phyloP scores from a whole-genome alignment of 2,113 vertebrate genomes.

The Thunnus maccoyii region DNA sequence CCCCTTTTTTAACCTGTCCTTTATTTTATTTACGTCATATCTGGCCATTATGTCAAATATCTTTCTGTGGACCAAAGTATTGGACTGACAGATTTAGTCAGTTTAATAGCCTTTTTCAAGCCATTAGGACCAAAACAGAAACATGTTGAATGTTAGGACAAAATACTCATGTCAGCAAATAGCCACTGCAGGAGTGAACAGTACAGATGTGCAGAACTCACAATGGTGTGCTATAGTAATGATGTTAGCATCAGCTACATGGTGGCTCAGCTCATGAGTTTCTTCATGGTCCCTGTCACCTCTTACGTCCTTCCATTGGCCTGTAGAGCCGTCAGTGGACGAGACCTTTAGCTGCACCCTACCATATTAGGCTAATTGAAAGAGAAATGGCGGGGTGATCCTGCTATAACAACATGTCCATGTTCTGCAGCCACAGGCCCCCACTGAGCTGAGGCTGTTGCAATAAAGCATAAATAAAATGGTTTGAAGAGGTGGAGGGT shows the following conservation, averaged over 20 bases:
- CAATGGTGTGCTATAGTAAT: background rate
- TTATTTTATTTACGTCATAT: no score
- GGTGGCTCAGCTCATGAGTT: slow-evolving; percentile 56
- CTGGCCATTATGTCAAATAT: background rate
- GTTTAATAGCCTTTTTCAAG: no score
- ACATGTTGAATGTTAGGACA: no score
- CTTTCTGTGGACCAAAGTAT: background rate
- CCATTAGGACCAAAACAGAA: background rate
- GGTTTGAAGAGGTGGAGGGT: slow-evolving; percentile 57
- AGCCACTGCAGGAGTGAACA: background rate
- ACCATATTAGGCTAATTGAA: slow-evolving; percentile 80
- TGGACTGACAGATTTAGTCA: background rate
- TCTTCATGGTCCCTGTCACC: slow-evolving; percentile 30
- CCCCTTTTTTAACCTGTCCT: no score
- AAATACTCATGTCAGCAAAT: background rate
- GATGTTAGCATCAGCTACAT: background rate
- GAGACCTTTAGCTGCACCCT: slow-evolving; percentile 37
- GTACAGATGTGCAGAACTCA: background rate
- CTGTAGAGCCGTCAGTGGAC: slow-evolving; percentile 8
- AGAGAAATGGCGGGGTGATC: slow-evolving; percentile 72
- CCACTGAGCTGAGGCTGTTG: slow-evolving; percentile 56
- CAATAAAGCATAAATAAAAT: slow-evolving; percentile 81
- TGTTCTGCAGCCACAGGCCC: slow-evolving; percentile 30
- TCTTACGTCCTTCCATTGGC: background rate
- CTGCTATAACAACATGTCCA: slow-evolving; percentile 72